A percentile compares a stretch with the other conserved stretches of the same genome.
These are phyloP conservation scores for Leucopsar rothschildi DNA, from an alignment of 2,113 vertebrate species.

Conservation along the genomic window DNA sequence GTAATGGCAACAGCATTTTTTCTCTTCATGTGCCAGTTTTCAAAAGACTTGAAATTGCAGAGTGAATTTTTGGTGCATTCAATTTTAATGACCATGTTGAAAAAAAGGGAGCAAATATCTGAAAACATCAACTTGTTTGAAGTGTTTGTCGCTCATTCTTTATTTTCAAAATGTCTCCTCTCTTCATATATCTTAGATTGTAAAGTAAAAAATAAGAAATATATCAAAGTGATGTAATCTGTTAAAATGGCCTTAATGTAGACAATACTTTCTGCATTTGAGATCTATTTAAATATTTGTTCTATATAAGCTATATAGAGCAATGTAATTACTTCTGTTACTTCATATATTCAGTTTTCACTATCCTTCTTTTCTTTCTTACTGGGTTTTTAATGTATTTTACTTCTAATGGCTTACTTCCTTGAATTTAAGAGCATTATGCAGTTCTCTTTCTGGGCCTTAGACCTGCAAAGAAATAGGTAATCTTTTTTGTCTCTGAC, in stretches of 20 bases:
- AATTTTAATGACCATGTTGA: background rate
- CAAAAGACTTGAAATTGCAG: slow-evolving; percentile 11
- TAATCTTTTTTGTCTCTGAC: background rate
- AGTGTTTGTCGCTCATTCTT: background rate
- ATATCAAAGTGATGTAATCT: background rate
- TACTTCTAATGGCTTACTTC: background rate
- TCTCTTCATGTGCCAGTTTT: slow-evolving; percentile 5
- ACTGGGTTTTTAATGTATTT: background rate
- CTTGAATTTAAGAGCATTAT: background rate
- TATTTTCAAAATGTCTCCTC: background rate
- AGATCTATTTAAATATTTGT: background rate
- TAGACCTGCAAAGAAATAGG: background rate
- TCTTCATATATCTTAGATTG: background rate
- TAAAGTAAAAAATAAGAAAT: background rate
- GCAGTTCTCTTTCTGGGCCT: background rate
- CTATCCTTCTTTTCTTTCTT: background rate
- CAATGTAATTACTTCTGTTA: background rate
- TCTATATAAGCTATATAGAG: background rate
- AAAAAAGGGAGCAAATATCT: background rate
- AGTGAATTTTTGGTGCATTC: background rate
- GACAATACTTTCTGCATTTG: background rate
- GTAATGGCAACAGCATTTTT: background rate
- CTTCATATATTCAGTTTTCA: background rate
- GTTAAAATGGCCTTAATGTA: background rate
- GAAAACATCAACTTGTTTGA: background rate